Evolutionary conservation across 1,140 invertebrate genomes (phyloP).

Genomic region (Heliconius melpomene): DNA sequence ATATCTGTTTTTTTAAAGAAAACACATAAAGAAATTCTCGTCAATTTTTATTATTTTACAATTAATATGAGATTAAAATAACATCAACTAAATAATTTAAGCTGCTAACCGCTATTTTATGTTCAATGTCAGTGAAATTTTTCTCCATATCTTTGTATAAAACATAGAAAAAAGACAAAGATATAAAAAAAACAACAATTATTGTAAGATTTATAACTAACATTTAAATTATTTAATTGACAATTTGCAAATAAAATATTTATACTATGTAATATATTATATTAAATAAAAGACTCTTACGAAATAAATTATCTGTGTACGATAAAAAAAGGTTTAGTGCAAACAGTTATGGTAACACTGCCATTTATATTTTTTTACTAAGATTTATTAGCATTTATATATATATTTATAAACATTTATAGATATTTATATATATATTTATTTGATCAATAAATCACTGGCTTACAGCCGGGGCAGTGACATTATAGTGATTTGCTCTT

Average conservation of each 20-base stretch:
- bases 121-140: no score
- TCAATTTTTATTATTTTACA: no score
- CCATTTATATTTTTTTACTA: not conserved
- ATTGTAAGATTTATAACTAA: no score
- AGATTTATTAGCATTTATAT: not conserved
- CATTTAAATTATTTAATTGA: no score
- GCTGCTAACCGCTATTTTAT: no score
- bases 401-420: not conserved
- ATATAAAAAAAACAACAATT: no score
- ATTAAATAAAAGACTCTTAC: not conserved
- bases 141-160: no score
- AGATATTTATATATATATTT: conserved; percentile 22
- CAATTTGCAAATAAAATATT: not conserved
- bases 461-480: conserved; percentile 36
- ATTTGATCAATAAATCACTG: conserved; percentile 37
- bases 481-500: conserved; percentile 12
- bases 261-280: not conserved
- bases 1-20: no score
- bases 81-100: no score
- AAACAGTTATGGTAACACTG: conserved; percentile 15
- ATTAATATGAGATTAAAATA: no score
- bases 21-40: no score
- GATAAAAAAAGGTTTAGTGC: not conserved
- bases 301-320: not conserved
- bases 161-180: no score